A percentile compares a stretch with the other conserved stretches of the same genome.
Conservation (phyloP, 2,113 vertebrate genomes). For the Leptobrachium leishanense region DNA sequence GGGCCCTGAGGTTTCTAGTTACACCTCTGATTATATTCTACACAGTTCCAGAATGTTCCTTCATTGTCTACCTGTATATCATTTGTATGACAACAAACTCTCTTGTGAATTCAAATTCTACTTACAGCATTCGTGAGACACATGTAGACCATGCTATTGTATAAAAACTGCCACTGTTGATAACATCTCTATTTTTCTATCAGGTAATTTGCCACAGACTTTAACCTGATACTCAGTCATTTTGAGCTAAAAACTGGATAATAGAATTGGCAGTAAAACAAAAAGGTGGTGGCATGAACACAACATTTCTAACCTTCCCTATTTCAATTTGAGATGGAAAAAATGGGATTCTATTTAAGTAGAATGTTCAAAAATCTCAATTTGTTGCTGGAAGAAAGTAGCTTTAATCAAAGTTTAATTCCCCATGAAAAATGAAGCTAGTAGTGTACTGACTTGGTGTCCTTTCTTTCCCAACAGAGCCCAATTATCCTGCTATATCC, state of each 20-base stretch:
- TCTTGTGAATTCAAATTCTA: neutral
- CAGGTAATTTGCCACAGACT: neutral
- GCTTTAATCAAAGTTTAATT: constrained; percentile 46
- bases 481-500: constrained; percentile 49
- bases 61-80: too few relatives aligned
- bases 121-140: neutral
- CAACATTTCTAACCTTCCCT: neutral
- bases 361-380: constrained; percentile 21
- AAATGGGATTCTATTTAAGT: constrained; percentile 11
- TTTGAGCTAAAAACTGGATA: neutral
- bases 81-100: too few relatives aligned
- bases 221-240: neutral
- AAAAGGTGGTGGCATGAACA: neutral
- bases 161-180: neutral
- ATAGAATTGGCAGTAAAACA: neutral
- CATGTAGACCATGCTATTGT: neutral
- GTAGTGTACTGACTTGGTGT: constrained; percentile 43
- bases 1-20: too few relatives aligned
- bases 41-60: too few relatives aligned
- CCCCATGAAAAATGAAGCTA: constrained; percentile 32
- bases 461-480: constrained; percentile 45
- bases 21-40: too few relatives aligned
- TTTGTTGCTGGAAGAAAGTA: constrained; percentile 21
- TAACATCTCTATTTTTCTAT: neutral
- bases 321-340: neutral